phyloP scores from a whole-genome alignment of 2,888 invertebrate species.

The Apotomis turbidana region DNA sequence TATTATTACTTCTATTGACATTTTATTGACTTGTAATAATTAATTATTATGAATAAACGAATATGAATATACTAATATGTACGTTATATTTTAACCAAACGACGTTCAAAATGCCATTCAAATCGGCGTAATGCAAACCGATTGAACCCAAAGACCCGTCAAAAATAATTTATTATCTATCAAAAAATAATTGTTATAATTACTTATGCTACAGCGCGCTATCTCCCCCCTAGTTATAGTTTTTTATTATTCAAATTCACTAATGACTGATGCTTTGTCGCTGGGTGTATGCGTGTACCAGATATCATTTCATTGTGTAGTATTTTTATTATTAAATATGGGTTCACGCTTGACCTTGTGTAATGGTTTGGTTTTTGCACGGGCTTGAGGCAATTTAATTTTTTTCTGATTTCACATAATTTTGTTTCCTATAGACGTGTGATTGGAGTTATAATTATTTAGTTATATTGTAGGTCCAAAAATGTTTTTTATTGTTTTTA shows the following conservation, averaged over 20 bases:
- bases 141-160: slow-evolving; percentile 50
- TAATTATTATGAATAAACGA: no score
- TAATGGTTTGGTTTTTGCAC: background rate
- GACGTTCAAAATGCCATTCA: slow-evolving; percentile 17
- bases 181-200: slow-evolving; percentile 81
- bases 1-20: no score
- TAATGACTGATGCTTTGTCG: slow-evolving; percentile 73
- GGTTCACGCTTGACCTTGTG: slow-evolving; percentile 33
- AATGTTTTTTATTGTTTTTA: no score
- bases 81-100: background rate
- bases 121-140: slow-evolving; percentile 16
- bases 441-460: no score
- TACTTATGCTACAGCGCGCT: slow-evolving; percentile 75
- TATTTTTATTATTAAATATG: slow-evolving; percentile 45
- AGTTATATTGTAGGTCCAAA: no score
- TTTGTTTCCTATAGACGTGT: background rate
- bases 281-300: slow-evolving; percentile 54
- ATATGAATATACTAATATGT: no score
- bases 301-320: slow-evolving; percentile 47
- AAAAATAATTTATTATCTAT: slow-evolving; percentile 80
- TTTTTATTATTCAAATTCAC: slow-evolving; percentile 74
- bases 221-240: slow-evolving; percentile 65
- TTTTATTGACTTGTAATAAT: no score
- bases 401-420: background rate
- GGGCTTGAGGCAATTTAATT: background rate